These are phyloP conservation scores for Turnix velox DNA, from an alignment of 2,113 vertebrate species.

Conservation along the genomic window DNA sequence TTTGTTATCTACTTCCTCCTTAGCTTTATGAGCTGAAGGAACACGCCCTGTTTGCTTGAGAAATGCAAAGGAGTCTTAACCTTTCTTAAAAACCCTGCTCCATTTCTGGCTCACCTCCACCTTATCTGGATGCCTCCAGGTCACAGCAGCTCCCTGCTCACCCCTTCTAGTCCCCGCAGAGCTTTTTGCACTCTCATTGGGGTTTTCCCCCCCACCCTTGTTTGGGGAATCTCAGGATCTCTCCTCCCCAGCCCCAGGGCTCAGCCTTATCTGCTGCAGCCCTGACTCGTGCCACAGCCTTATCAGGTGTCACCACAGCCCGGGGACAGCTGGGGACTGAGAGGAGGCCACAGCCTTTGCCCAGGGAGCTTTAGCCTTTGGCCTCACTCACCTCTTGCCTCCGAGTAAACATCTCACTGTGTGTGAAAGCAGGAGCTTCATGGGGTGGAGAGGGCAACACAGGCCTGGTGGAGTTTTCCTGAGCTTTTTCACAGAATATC, in stretches of 20 bases:
- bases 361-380: not conserved
- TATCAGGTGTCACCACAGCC: not conserved
- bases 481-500: not conserved
- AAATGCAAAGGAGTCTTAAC: not conserved
- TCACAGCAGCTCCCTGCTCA: not conserved
- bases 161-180: too few species aligned
- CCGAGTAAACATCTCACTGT: fast-evolving
- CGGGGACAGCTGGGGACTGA: not conserved
- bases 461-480: not conserved
- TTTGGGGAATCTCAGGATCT: fast-evolving
- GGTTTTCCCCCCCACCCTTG: not conserved
- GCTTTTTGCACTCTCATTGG: not conserved
- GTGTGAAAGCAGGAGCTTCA: fast-evolving
- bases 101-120: not conserved
- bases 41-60: not conserved
- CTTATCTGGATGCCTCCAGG: not conserved
- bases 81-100: not conserved
- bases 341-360: not conserved
- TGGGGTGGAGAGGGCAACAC: fast-evolving
- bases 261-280: not conserved
- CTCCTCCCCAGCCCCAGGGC: not conserved
- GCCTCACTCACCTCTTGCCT: not conserved
- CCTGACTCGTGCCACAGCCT: not conserved
- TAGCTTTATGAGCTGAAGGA: not conserved
- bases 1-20: not conserved